phyloP scores from a whole-genome alignment of 2,888 invertebrate species.

The Panopea generosa region DNA sequence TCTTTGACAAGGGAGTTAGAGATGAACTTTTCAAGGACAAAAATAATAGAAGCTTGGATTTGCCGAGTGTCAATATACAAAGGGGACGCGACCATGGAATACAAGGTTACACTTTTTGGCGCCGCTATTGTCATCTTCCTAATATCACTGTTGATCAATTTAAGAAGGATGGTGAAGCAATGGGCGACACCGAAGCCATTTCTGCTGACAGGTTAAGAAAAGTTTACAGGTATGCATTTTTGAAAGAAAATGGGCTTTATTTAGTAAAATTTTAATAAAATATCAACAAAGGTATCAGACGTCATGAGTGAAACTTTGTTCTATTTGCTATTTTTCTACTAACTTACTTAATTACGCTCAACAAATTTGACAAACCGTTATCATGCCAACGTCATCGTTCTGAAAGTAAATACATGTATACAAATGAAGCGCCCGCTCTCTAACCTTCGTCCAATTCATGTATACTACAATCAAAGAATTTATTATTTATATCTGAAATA shows the following conservation, averaged over 20 bases:
- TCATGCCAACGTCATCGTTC: no score
- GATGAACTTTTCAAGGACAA: conserved; percentile 36
- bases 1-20: conserved; percentile 21
- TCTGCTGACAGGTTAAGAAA: conserved; percentile 32
- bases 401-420: neutral
- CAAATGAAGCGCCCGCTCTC: no score
- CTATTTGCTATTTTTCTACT: no score
- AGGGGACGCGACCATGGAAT: conserved; percentile 64
- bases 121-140: conserved; percentile 33
- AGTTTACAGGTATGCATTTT: conserved; percentile 30
- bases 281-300: no score
- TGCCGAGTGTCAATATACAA: conserved; percentile 53
- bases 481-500: no score
- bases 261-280: no score
- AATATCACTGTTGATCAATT: conserved; percentile 23
- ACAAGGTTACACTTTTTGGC: conserved; percentile 48
- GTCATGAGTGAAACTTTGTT: no score
- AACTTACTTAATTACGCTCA: no score
- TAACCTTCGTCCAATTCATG: no score
- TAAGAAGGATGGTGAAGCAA: conserved; percentile 4
- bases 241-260: no score
- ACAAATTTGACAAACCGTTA: no score
- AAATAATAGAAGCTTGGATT: conserved; percentile 35
- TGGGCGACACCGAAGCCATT: conserved; percentile 29
- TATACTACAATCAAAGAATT: no score